Evolutionary conservation across 2,888 invertebrate genomes (phyloP).

Genomic region (Drosophila paranaensis): DNA sequence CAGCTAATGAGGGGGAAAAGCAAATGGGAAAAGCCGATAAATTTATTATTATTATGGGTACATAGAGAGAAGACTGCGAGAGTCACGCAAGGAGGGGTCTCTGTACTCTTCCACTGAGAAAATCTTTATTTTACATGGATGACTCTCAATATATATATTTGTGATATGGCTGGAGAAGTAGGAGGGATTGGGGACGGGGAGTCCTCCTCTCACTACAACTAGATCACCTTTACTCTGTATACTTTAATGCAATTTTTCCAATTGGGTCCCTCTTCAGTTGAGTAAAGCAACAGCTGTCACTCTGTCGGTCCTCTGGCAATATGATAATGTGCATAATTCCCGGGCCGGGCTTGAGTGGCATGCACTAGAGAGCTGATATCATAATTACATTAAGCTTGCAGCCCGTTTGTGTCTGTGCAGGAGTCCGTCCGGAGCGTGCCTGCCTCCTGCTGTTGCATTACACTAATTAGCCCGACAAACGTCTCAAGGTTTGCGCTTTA

Average conservation of each 20-base stretch:
- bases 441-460: conserved; percentile 22
- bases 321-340: conserved; percentile 10
- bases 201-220: neutral
- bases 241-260: neutral
- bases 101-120: neutral
- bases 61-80: neutral
- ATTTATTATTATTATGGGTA: conserved; percentile 2
- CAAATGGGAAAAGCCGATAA: conserved; percentile 3
- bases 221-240: neutral
- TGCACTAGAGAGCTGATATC: conserved; percentile 22
- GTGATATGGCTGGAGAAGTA: neutral
- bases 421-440: neutral
- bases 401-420: conserved; percentile 14
- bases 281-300: conserved; percentile 10
- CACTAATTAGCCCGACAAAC: conserved; percentile 51
- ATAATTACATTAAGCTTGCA: conserved; percentile 46
- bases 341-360: conserved; percentile 3
- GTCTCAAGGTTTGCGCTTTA: conserved; percentile 43
- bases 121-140: neutral
- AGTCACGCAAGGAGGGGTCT: neutral
- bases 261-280: neutral
- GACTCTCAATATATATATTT: neutral
- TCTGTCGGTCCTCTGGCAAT: neutral
- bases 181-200: neutral
- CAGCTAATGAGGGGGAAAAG: conserved; percentile 27